A percentile compares a stretch with the other conserved stretches of the same genome.
phyloP scores from a whole-genome alignment of 2,888 invertebrate species.

The Gryllus longicercus region DNA sequence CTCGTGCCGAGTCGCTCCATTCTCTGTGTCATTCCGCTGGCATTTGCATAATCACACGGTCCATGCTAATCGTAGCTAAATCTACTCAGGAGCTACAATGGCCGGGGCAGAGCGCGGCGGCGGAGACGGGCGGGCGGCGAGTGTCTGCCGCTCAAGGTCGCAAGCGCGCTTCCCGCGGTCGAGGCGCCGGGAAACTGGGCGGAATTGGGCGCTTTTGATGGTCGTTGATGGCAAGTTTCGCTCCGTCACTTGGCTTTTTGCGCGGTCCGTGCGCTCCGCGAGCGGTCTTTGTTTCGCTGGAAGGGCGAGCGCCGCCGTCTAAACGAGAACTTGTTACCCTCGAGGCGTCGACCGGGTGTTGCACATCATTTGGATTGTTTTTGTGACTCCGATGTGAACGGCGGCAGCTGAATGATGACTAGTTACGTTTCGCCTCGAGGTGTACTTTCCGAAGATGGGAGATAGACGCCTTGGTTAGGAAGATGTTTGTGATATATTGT shows the following conservation, averaged over 20 bases:
- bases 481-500: no score
- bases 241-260: background rate
- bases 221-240: background rate
- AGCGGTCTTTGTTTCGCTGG: background rate
- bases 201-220: background rate
- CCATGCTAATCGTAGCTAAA: conserved; percentile 2
- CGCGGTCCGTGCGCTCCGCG: background rate
- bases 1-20: background rate
- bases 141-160: background rate
- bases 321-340: no score
- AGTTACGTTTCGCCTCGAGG: no score
- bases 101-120: background rate
- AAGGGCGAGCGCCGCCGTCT: no score
- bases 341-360: background rate
- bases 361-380: background rate
- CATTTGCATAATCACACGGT: conserved; percentile 37
- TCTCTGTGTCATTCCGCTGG: conserved; percentile 33
- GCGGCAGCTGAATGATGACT: no score
- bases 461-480: no score
- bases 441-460: no score
- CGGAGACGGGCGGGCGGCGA: background rate
- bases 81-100: background rate
- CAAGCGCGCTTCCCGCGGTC: background rate
- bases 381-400: no score
- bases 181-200: background rate